phyloP scores from a whole-genome alignment of 2,113 vertebrate genomes.

The Geococcyx californianus region DNA sequence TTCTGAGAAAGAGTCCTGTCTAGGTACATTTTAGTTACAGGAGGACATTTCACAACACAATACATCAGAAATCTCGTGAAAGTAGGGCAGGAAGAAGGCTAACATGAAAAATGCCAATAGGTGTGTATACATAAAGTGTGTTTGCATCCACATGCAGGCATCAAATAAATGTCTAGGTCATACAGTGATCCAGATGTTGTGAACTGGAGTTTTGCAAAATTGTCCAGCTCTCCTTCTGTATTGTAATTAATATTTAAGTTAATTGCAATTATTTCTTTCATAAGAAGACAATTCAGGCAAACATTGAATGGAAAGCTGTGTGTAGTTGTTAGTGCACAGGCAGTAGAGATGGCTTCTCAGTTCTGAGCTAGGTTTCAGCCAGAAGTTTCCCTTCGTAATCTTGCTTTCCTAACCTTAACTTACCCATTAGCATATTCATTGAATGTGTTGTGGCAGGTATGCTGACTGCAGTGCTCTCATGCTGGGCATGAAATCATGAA shows the following conservation, averaged over 20 bases:
- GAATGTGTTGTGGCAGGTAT: neutral
- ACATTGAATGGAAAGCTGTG: neutral
- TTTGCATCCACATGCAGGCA: neutral
- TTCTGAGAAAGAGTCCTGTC: neutral
- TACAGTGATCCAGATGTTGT: neutral
- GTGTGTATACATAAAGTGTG: fast-evolving
- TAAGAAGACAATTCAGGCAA: neutral
- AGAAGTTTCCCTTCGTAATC: neutral
- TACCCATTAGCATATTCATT: constrained; percentile 26
- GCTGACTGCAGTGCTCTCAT: neutral
- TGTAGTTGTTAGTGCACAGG: neutral
- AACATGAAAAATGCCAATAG: neutral
- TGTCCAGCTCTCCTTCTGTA: neutral
- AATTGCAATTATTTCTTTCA: neutral
- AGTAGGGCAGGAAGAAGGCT: neutral
- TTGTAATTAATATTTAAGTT: neutral
- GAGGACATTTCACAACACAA: neutral
- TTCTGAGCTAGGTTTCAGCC: neutral
- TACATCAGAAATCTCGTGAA: neutral
- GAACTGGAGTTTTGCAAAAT: neutral
- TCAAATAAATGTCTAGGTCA: neutral
- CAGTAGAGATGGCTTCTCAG: neutral
- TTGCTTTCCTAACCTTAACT: neutral
- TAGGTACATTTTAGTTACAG: neutral
- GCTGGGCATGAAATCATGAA: constrained; percentile 19